Conservation (phyloP, 2,797 vertebrate genomes). For the Hippoglossus hippoglossus region DNA sequence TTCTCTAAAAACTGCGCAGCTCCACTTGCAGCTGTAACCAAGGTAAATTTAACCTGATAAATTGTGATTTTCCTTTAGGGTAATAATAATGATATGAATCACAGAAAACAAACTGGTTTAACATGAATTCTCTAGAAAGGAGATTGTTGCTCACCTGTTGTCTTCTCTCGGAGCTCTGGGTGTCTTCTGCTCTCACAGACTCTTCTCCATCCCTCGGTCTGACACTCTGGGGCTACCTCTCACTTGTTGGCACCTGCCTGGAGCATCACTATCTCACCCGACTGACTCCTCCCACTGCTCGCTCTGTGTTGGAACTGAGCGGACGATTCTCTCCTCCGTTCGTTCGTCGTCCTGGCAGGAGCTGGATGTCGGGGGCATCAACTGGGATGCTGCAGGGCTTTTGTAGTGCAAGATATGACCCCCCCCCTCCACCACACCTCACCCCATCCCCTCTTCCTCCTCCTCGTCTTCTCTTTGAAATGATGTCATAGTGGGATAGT, state of each 20-base stretch:
- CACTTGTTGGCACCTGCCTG: constrained; percentile 84
- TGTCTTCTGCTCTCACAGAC: constrained; percentile 71
- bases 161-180: constrained; percentile 45
- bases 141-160: constrained; percentile 61
- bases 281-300: constrained; percentile 73
- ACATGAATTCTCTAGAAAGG: background rate
- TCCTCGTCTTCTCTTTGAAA: constrained; percentile 50
- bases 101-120: background rate
- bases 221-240: constrained; percentile 67
- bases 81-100: too few relatives aligned
- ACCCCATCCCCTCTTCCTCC: constrained; percentile 7
- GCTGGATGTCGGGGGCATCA: constrained; percentile 67
- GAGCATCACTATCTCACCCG: constrained; percentile 81
- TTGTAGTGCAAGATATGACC: constrained; percentile 59
- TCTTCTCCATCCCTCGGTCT: constrained; percentile 75
- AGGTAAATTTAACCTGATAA: background rate
- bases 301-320: constrained; percentile 66
- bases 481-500: constrained; percentile 76
- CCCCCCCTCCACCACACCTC: background rate
- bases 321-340: constrained; percentile 59
- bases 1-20: background rate
- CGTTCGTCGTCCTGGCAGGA: constrained; percentile 64
- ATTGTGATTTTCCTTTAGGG: too few relatives aligned
- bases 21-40: too few relatives aligned
- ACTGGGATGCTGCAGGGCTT: constrained; percentile 76